Evolutionary conservation across 2,888 invertebrate species (phyloP).

Genomic region (Chrysolina oricalcia): DNA sequence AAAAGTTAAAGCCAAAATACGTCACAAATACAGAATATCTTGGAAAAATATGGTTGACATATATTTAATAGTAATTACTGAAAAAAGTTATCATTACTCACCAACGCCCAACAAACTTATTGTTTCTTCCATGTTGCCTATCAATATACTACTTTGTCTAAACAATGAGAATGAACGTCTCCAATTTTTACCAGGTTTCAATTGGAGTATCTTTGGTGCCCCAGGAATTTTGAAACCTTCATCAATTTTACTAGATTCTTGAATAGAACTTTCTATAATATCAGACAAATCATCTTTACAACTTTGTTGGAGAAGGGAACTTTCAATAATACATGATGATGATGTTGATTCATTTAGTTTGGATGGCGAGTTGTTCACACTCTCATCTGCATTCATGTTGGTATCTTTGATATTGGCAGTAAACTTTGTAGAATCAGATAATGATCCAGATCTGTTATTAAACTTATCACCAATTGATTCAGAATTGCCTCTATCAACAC

Average conservation of each 20-base stretch:
- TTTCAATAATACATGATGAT: neutral
- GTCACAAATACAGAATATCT: too few relatives aligned
- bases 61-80: too few relatives aligned
- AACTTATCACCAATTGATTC: neutral
- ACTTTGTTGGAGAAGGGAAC: conserved; percentile 5
- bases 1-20: too few relatives aligned
- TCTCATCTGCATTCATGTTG: neutral
- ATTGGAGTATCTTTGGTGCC: conserved; percentile 65
- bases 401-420: neutral
- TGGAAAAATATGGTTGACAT: too few relatives aligned
- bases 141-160: conserved; percentile 56
- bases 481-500: neutral
- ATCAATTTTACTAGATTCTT: conserved; percentile 29
- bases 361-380: neutral
- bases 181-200: conserved; percentile 82
- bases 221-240: conserved; percentile 40
- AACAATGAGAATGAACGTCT: conserved; percentile 78
- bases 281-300: conserved; percentile 26
- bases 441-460: neutral
- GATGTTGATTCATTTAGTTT: neutral
- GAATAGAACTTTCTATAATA: conserved; percentile 45
- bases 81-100: neutral
- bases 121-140: neutral
- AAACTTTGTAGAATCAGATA: neutral
- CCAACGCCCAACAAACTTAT: neutral